These are phyloP conservation scores for Leucophenga varia DNA, from an alignment of 1,140 invertebrate genomes.

Conservation along the genomic window DNA sequence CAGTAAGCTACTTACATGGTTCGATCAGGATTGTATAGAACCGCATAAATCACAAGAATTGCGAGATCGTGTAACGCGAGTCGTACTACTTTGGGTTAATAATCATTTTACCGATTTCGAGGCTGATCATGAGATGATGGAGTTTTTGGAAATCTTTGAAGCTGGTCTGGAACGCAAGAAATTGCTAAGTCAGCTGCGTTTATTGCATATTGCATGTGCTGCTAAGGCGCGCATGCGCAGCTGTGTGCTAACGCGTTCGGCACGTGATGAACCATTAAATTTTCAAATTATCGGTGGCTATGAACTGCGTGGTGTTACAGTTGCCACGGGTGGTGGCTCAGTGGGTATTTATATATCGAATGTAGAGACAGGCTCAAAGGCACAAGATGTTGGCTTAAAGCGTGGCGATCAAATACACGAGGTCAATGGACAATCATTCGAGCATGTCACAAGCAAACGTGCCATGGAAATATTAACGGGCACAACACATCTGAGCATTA, in stretches of 20 bases:
- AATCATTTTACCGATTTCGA: slow-evolving; percentile 99
- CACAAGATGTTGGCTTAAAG: slow-evolving; percentile 94
- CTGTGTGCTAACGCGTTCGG: slow-evolving; percentile 87
- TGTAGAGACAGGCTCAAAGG: slow-evolving; percentile 89
- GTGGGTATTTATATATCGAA: slow-evolving; percentile 92
- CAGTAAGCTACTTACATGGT: slow-evolving; percentile 87
- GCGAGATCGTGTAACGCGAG: slow-evolving; percentile 88
- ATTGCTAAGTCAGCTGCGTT: slow-evolving; percentile 77
- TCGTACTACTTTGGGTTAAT: slow-evolving; percentile 97
- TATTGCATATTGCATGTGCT: slow-evolving; percentile 95
- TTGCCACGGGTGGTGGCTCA: slow-evolving; percentile 62
- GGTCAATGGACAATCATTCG: slow-evolving; percentile 95
- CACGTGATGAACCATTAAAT: slow-evolving; percentile 87
- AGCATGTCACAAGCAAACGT: slow-evolving; percentile 84
- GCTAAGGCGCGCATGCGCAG: slow-evolving; percentile 91
- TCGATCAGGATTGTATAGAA: slow-evolving; percentile 55
- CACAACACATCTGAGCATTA: slow-evolving; percentile 94
- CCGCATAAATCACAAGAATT: slow-evolving; percentile 42
- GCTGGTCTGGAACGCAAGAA: slow-evolving; percentile 78
- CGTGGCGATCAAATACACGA: slow-evolving; percentile 96
- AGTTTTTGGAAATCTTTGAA: slow-evolving; percentile 94
- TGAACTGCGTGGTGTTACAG: slow-evolving; percentile 63
- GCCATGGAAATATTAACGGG: slow-evolving; percentile 91
- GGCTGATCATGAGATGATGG: slow-evolving; percentile 93
- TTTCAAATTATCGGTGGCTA: slow-evolving; percentile 94